Evolutionary conservation across 2,888 invertebrate genomes (phyloP).

Genomic region (Brachycybe producta): DNA sequence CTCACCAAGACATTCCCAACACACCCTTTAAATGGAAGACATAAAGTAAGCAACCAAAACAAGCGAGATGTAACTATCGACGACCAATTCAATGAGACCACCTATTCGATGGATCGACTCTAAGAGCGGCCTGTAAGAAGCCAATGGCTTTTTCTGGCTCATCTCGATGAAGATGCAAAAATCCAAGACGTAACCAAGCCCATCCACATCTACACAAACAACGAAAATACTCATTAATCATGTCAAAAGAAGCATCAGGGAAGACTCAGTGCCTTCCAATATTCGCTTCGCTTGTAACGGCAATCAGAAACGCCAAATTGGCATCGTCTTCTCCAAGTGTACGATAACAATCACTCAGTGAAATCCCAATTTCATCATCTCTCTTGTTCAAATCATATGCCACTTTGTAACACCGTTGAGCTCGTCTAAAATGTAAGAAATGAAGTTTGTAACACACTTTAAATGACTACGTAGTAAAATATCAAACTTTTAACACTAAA

Average conservation of each 20-base stretch:
- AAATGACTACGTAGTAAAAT: neutral
- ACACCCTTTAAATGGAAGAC: conserved; percentile 29
- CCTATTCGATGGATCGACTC: conserved; percentile 46
- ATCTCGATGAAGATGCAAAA: conserved; percentile 59
- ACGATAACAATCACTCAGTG: conserved; percentile 61
- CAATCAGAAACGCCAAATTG: conserved; percentile 44
- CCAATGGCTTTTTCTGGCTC: conserved; percentile 61
- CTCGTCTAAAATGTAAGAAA: conserved; percentile 38
- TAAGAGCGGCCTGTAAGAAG: conserved; percentile 49
- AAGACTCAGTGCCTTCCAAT: conserved; percentile 3
- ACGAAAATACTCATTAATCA: conserved; percentile 6
- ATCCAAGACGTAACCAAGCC: conserved; percentile 71
- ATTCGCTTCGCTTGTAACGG: conserved; percentile 32
- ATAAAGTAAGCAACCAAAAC: conserved; percentile 5
- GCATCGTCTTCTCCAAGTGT: conserved; percentile 46
- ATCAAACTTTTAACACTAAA: neutral
- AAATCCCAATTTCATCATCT: conserved; percentile 52
- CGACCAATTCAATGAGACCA: conserved; percentile 32
- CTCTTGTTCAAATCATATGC: conserved; percentile 57
- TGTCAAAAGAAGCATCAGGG: conserved; percentile 3
- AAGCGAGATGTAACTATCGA: neutral
- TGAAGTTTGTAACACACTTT: neutral
- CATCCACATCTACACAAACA: conserved; percentile 46
- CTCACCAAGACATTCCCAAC: conserved; percentile 83
- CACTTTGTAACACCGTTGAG: conserved; percentile 72